Evolutionary conservation across 2,113 vertebrate species (phyloP).

Genomic region (Poicephalus meyeri): DNA sequence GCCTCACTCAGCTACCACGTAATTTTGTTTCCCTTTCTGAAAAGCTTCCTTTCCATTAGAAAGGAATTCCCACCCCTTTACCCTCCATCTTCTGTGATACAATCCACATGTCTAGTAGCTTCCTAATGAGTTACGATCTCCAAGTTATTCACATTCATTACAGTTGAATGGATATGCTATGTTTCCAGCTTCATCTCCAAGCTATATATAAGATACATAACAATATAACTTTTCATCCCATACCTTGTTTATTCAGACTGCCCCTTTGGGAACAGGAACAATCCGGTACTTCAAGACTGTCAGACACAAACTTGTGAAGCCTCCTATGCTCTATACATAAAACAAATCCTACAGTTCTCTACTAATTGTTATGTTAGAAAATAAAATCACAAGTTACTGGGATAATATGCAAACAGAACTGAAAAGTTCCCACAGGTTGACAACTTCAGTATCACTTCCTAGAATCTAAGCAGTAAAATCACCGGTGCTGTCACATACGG

Average conservation of each 20-base stretch:
- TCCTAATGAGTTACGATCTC: neutral
- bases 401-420: neutral
- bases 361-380: neutral
- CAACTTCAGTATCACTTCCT: neutral
- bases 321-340: neutral
- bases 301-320: neutral
- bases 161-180: neutral
- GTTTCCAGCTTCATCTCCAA: neutral
- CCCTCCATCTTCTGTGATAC: neutral
- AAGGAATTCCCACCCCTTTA: neutral
- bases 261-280: neutral
- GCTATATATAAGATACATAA: neutral
- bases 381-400: neutral
- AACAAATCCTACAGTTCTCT: neutral
- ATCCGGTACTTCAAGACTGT: neutral
- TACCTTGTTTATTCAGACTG: neutral
- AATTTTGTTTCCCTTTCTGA: neutral
- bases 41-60: neutral
- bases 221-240: neutral
- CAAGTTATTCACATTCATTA: neutral
- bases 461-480: neutral
- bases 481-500: neutral
- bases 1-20: rapidly evolving
- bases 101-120: neutral
- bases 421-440: neutral